Conservation (phyloP, 2,888 invertebrate species). For the Aproaerema taeniolella region DNA sequence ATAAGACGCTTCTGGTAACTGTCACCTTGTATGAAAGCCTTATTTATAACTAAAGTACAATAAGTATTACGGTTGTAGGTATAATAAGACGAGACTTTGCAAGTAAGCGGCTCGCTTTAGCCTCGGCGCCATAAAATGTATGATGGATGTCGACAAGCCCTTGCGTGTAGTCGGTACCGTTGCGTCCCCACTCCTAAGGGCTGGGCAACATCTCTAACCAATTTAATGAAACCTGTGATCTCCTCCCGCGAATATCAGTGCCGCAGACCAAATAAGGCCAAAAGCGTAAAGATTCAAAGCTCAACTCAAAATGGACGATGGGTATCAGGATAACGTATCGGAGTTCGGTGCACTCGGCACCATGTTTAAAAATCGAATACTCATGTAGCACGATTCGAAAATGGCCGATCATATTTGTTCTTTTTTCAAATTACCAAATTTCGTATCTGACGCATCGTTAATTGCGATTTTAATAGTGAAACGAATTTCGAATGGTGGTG, state of each 20-base stretch:
- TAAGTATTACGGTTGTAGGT: conserved; percentile 22
- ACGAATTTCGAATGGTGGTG: conserved; percentile 27
- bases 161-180: conserved; percentile 62
- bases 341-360: conserved; percentile 69
- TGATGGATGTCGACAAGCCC: conserved; percentile 70
- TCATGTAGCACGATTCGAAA: conserved; percentile 53
- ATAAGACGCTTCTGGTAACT: no score
- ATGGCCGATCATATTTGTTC: conserved; percentile 45
- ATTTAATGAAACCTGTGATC: conserved; percentile 36
- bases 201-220: conserved; percentile 47
- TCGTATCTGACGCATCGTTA: conserved; percentile 13
- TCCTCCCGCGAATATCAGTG: conserved; percentile 29
- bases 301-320: conserved; percentile 44
- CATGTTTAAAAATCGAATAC: conserved; percentile 66
- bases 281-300: conserved; percentile 29
- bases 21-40: no score
- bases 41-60: no score
- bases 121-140: conserved; percentile 65
- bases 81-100: conserved; percentile 50
- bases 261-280: conserved; percentile 28
- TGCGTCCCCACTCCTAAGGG: conserved; percentile 65
- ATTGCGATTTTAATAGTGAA: conserved; percentile 26
- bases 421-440: conserved; percentile 26
- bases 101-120: conserved; percentile 63
- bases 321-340: conserved; percentile 52